These are phyloP conservation scores for Tyria jacobaeae DNA, from an alignment of 2,888 invertebrate genomes.

Conservation along the genomic window DNA sequence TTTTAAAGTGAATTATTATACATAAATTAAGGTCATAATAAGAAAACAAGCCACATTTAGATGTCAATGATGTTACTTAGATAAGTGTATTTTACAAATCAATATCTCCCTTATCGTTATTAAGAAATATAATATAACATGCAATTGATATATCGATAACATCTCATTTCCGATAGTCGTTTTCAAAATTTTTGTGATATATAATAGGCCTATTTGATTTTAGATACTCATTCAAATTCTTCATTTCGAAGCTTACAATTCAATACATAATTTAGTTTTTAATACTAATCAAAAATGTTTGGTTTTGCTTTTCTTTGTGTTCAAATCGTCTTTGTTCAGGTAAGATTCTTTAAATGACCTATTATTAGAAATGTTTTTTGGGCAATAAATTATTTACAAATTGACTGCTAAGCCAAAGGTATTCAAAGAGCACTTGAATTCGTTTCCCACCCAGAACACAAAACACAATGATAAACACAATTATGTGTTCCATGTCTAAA, in stretches of 20 bases:
- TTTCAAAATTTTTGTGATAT: slow-evolving; percentile 15
- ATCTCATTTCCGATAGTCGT: slow-evolving; percentile 3
- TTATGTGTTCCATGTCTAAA: too few species aligned
- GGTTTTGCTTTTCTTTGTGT: slow-evolving; percentile 21
- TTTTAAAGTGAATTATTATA: too few species aligned
- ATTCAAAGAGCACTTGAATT: too few species aligned
- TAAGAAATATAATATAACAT: not conserved
- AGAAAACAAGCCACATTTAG: not conserved
- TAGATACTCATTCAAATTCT: slow-evolving; percentile 3
- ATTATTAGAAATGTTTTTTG: too few species aligned
- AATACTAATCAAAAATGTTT: slow-evolving; percentile 8
- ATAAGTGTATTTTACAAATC: not conserved
- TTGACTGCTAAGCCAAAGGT: too few species aligned
- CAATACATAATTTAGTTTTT: not conserved
- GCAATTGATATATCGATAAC: slow-evolving; percentile 1
- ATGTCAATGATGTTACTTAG: not conserved
- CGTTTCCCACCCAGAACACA: too few species aligned
- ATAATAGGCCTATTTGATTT: slow-evolving; percentile 3
- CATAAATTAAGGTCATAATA: not conserved
- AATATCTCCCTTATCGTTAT: slow-evolving; percentile 4
- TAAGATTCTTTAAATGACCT: slow-evolving; percentile 7
- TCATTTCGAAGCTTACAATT: not conserved
- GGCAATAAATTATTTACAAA: too few species aligned
- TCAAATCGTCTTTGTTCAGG: slow-evolving; percentile 32
- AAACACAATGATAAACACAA: too few species aligned